A percentile compares a stretch with the other conserved stretches of the same genome.
These are phyloP conservation scores for Euborellia annulipes DNA, from an alignment of 1,140 invertebrate genomes.

Conservation along the genomic window DNA sequence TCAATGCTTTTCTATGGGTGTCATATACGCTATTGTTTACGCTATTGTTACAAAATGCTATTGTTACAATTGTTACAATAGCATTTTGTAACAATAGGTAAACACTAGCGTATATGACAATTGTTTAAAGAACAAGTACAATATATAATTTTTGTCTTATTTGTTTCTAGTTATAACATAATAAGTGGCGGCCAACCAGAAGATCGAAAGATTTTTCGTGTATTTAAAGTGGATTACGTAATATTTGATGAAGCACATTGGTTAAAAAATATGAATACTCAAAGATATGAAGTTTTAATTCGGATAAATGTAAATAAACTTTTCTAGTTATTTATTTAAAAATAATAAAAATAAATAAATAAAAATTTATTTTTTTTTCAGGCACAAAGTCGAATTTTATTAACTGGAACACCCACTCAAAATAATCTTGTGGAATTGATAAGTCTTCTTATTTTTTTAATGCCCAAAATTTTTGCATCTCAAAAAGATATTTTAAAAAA, in stretches of 20 bases:
- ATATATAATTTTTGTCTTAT: slow-evolving; percentile 1
- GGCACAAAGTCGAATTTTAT: slow-evolving; percentile 62
- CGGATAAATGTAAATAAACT: slow-evolving; percentile 58
- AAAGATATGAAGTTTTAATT: slow-evolving; percentile 75
- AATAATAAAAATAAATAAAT: background rate
- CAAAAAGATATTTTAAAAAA: slow-evolving; percentile 77
- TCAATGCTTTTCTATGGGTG: no score
- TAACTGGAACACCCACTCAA: slow-evolving; percentile 88
- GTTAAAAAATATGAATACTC: slow-evolving; percentile 92
- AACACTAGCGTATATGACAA: no score
- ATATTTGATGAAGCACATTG: slow-evolving; percentile 96
- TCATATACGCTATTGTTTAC: no score
- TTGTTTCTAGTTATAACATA: slow-evolving; percentile 30
- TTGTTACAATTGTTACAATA: no score
- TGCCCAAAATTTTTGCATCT: slow-evolving; percentile 83
- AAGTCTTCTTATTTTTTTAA: slow-evolving; percentile 87
- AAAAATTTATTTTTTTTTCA: slow-evolving; percentile 20
- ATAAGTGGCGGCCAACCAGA: slow-evolving; percentile 68
- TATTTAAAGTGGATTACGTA: slow-evolving; percentile 77
- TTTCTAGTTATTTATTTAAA: slow-evolving; percentile 7
- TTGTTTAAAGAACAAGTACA: no score
- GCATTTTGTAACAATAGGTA: no score
- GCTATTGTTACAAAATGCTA: no score
- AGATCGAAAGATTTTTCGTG: slow-evolving; percentile 79
- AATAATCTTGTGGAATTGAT: slow-evolving; percentile 93